Percentiles rank a stretch among this genome's conserved stretches.
phyloP scores from a whole-genome alignment of 2,888 invertebrate species.

The Cataglyphis cursor region DNA sequence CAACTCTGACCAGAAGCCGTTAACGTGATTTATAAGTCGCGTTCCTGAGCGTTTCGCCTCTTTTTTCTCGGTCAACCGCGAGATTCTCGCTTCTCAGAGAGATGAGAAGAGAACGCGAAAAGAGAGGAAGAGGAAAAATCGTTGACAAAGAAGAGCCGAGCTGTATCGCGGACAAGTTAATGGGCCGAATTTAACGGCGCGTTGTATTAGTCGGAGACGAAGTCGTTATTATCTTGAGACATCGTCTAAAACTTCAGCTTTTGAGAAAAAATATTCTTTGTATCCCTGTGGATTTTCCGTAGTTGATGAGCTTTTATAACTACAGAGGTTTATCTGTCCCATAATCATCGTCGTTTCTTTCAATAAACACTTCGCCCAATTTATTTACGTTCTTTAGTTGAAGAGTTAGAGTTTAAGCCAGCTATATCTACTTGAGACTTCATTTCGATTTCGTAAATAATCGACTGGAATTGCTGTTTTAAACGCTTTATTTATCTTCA shows the following conservation, averaged over 20 bases:
- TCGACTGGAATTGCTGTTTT: background rate
- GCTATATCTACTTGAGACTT: background rate
- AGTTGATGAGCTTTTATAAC: background rate
- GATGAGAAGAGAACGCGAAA: background rate
- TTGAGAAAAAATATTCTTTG: background rate
- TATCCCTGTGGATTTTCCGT: background rate
- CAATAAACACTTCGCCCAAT: too few relatives aligned
- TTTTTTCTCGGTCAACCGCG: slow-evolving; percentile 14
- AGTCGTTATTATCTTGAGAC: background rate
- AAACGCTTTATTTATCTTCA: background rate
- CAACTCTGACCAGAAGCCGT: slow-evolving; percentile 58
- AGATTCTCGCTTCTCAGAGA: slow-evolving; percentile 53
- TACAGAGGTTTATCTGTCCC: background rate
- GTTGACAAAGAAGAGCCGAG: slow-evolving; percentile 58
- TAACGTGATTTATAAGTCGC: slow-evolving; percentile 53
- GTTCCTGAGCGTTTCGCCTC: slow-evolving; percentile 45
- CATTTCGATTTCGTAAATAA: background rate
- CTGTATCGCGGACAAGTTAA: slow-evolving; percentile 10
- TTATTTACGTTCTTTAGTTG: background rate
- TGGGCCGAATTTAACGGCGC: slow-evolving; percentile 3
- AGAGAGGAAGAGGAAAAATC: slow-evolving; percentile 27
- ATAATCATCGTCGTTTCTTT: background rate
- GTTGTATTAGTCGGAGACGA: background rate
- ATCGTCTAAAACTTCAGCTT: background rate
- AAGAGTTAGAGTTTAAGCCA: background rate